Conservation (phyloP, 2,797 vertebrate genomes). For the Enteromius thamalakanensis region DNA sequence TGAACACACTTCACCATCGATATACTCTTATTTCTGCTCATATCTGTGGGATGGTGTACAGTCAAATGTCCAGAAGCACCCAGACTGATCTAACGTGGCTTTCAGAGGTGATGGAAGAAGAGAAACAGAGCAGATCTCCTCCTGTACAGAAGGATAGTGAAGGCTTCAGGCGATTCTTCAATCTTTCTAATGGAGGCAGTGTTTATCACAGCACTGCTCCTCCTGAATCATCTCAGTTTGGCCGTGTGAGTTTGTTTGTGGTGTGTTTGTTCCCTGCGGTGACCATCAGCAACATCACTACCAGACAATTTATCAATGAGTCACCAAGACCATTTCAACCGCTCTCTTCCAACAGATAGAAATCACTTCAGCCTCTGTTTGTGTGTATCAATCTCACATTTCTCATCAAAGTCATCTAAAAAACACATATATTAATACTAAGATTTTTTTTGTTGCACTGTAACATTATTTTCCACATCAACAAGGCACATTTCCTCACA, state of each 20-base stretch:
- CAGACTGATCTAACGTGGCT: not conserved
- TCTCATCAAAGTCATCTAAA: not conserved
- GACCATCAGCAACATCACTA: slow-evolving; percentile 48
- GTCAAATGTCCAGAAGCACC: not conserved
- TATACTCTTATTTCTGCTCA: not conserved
- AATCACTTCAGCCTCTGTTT: slow-evolving; percentile 60
- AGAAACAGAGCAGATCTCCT: not conserved
- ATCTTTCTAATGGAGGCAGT: not conserved
- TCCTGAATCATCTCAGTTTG: not conserved
- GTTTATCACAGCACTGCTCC: slow-evolving; percentile 21
- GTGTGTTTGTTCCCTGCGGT: slow-evolving; percentile 40
- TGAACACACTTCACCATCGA: not conserved
- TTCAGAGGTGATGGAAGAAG: not conserved
- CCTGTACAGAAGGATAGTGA: not conserved
- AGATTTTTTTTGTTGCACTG: no score
- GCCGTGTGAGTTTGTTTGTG: not conserved
- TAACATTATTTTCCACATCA: not conserved
- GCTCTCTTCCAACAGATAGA: slow-evolving; percentile 64
- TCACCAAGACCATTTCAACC: slow-evolving; percentile 49
- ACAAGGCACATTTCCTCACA: not conserved
- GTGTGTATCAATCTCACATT: not conserved
- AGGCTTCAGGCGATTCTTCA: not conserved
- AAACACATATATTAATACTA: not conserved
- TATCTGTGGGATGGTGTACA: not conserved
- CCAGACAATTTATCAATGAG: not conserved